Conservation (phyloP, 2,797 vertebrate genomes). For the Trichosurus vulpecula region DNA sequence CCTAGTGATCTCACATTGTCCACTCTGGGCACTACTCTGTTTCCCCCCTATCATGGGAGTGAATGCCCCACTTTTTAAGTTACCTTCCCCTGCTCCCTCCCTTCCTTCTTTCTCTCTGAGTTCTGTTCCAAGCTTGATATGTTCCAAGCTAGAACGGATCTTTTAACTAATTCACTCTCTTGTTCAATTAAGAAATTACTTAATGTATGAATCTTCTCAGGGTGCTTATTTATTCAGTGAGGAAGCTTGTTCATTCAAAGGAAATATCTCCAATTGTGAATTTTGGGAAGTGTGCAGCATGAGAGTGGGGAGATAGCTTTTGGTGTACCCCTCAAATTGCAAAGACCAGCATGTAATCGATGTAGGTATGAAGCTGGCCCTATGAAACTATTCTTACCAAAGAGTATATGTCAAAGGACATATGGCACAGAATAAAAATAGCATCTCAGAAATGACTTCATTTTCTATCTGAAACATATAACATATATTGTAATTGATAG, state of each 20-base stretch:
- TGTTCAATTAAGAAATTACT: background rate
- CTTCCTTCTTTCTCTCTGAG: background rate
- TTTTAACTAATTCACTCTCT: background rate
- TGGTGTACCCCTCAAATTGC: background rate
- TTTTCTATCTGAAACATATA: background rate
- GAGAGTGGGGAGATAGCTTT: background rate
- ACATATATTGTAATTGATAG: no score
- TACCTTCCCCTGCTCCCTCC: background rate
- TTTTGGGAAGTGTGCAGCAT: background rate
- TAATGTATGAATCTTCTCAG: background rate
- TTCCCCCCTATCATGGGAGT: accelerated
- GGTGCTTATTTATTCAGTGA: background rate
- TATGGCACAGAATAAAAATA: background rate
- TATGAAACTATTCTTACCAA: background rate
- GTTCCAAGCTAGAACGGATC: background rate
- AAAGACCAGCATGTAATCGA: background rate
- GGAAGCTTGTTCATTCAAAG: background rate
- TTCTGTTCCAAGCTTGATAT: background rate
- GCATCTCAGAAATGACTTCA: background rate
- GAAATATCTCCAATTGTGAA: background rate
- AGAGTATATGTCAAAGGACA: background rate
- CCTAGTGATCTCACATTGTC: background rate
- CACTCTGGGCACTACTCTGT: background rate
- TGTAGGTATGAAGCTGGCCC: background rate
- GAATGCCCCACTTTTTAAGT: background rate